phyloP scores from a whole-genome alignment of 2,113 vertebrate species.

The Apteryx owenii region DNA sequence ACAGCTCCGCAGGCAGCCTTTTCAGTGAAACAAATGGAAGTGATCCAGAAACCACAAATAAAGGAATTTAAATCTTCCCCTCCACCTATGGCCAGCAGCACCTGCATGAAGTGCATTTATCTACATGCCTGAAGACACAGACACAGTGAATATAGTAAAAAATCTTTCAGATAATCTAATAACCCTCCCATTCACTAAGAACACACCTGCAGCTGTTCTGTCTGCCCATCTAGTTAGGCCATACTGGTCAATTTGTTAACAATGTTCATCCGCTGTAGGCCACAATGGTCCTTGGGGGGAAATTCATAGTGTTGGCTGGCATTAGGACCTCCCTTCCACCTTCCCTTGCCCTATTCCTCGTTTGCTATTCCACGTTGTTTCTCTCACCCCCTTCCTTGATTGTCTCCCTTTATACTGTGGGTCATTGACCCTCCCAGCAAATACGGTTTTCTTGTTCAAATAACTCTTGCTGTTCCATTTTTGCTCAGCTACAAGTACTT shows the following conservation, averaged over 20 bases:
- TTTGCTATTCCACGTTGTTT: not conserved
- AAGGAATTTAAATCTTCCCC: not conserved
- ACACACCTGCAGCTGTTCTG: not conserved
- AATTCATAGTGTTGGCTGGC: not conserved
- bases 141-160: not conserved
- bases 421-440: not conserved
- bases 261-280: accelerated
- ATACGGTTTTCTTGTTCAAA: not conserved
- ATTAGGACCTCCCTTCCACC: not conserved
- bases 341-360: not conserved
- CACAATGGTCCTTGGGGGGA: not conserved
- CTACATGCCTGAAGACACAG: accelerated
- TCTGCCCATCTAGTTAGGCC: not conserved
- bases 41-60: slow-evolving; percentile 6
- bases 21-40: not conserved
- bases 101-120: not conserved
- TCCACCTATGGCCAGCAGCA: not conserved
- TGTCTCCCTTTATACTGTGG: not conserved
- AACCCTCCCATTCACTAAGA: not conserved
- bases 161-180: not conserved
- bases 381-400: not conserved
- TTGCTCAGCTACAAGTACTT: not conserved
- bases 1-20: not conserved
- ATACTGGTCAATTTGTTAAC: not conserved
- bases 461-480: not conserved